Percentiles rank a stretch among this genome's conserved stretches.
These are phyloP conservation scores for Camponotus fellah DNA, from an alignment of 2,888 invertebrate species.

Conservation along the genomic window DNA sequence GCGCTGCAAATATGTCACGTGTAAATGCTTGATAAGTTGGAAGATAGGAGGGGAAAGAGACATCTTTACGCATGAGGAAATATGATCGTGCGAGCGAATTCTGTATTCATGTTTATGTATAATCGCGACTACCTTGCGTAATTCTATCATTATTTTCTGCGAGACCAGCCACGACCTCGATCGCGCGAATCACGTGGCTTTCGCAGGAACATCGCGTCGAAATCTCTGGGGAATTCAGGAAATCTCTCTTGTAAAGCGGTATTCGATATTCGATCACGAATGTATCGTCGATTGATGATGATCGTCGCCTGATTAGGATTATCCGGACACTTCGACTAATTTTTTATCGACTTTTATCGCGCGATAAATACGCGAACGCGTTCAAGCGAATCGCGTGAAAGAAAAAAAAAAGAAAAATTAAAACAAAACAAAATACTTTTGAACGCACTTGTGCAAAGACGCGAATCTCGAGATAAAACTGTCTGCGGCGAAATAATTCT, in stretches of 20 bases:
- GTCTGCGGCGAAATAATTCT: neutral
- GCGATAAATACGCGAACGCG: neutral
- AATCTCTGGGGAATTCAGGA: too few species aligned
- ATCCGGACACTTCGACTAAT: neutral
- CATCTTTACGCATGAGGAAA: neutral
- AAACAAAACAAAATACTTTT: neutral
- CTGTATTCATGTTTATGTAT: constrained; percentile 7
- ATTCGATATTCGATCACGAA: neutral
- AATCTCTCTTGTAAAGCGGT: too few species aligned
- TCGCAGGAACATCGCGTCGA: too few species aligned
- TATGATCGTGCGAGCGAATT: constrained; percentile 4
- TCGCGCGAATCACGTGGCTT: neutral
- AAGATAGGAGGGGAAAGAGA: neutral
- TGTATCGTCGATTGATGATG: constrained; percentile 14
- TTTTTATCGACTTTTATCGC: constrained; percentile 18
- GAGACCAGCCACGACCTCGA: constrained; percentile 10
- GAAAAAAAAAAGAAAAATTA: neutral
- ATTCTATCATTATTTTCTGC: constrained; percentile 58
- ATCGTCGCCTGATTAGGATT: neutral
- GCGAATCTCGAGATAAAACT: neutral
- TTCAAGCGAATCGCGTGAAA: neutral
- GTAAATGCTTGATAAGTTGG: neutral
- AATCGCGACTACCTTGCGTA: constrained; percentile 73
- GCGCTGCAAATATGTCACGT: neutral
- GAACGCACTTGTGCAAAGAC: neutral